Base-by-base conservation (phyloP, 2,888 invertebrate genomes). In the Leptinotarsa tumamoca region DNA sequence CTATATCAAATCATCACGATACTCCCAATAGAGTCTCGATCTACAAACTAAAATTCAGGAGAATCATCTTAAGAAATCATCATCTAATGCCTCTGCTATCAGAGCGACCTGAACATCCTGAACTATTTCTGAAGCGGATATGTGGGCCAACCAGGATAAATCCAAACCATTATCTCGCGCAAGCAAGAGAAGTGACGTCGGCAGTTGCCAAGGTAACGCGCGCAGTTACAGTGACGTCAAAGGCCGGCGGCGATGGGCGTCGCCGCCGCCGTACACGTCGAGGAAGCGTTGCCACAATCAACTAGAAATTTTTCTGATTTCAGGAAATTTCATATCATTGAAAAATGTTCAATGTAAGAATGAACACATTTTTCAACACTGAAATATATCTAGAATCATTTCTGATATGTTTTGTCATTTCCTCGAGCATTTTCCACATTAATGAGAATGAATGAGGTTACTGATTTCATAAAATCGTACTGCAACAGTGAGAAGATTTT, bases 101-200 rank as follows among this genome's bases (percentile, higher is more conserved):
- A 17, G 17, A 43, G 10, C 63, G 33, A 43, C 66, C 76, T 68
- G 72, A 43, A 15, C 63, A 10, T n/a, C 66, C 76, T 68, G 68
- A 75, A 77, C 78, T 74, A 75, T 78, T 75, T 72, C 74, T 71
- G 71, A 74, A 71, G 58, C 71, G 71, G 73, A 74, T 74, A 76
- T 78, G 72, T 78, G 80, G 63, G 76, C 72, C 71, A 73, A 73
- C 73, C 78, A 73, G 80, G 80, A 79, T 80, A 80, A 82, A 81
- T 80, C 80, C 80, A 78, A 77, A 79, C 81, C 81, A 80, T 80
- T 79, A 79, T 80, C 80, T 78, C 77, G 82, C 78, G 79, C 78
- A 76, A 71, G 73, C 79, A 76, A 75, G 78, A 79, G 78, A 43
- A 77, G 79, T 82, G 83, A 82, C 82, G 82, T 82, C 56, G 80